Conservation (phyloP, 2,888 invertebrate genomes). For the Oxytorus armatus region DNA sequence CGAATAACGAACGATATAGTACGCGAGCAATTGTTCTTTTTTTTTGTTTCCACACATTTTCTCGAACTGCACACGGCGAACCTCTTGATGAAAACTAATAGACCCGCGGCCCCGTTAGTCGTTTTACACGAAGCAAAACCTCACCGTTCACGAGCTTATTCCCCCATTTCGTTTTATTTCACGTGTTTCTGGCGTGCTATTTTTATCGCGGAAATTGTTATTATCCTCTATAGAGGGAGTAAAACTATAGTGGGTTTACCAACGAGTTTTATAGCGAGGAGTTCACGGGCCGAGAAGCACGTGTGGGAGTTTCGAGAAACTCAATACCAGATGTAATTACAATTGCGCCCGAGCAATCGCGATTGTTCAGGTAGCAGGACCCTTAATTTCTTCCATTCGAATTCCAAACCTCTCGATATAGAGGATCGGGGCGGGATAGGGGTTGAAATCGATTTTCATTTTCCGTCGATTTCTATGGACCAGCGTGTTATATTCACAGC, state of each 20-base stretch:
- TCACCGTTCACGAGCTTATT: conserved; percentile 14
- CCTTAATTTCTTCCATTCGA: conserved; percentile 59
- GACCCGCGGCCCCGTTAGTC: conserved; percentile 3
- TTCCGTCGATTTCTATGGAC: conserved; percentile 37
- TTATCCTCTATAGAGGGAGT: conserved; percentile 32
- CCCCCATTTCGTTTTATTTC: conserved; percentile 27
- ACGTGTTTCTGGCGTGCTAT: conserved; percentile 16
- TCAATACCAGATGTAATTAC: conserved; percentile 65
- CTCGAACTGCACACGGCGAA: not conserved
- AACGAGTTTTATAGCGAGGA: conserved; percentile 45
- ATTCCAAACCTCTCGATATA: conserved; percentile 30
- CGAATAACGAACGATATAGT: conserved; percentile 1
- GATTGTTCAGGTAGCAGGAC: conserved; percentile 48
- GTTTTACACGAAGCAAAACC: conserved; percentile 26
- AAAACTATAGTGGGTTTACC: conserved; percentile 29
- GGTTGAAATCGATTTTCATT: conserved; percentile 52
- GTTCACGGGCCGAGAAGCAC: conserved; percentile 41
- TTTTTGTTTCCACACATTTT: not conserved
- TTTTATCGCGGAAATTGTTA: conserved; percentile 46
- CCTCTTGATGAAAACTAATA: conserved; percentile 50
- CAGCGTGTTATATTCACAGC: not conserved
- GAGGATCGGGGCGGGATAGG: not conserved
- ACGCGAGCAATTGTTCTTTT: not conserved
- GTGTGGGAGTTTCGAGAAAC: conserved; percentile 44
- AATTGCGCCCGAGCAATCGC: conserved; percentile 45